These are phyloP conservation scores for Subacronicta megacephala DNA, from an alignment of 2,888 invertebrate species.

Conservation along the genomic window DNA sequence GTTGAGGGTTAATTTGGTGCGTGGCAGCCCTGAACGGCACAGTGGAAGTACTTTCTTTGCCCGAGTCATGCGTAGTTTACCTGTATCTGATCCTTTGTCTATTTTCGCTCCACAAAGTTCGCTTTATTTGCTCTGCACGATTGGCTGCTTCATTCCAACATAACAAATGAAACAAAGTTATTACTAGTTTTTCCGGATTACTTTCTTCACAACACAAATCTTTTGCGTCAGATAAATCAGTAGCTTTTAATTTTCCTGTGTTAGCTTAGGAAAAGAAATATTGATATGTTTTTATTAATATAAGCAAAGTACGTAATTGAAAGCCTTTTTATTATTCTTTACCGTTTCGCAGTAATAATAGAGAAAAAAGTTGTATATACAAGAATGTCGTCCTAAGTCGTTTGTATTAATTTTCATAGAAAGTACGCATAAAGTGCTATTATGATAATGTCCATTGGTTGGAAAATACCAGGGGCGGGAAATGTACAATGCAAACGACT, in stretches of 20 bases:
- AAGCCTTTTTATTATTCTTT: constrained; percentile 5
- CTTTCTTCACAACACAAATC: constrained; percentile 71
- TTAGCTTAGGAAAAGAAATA: constrained; percentile 17
- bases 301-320: constrained; percentile 1
- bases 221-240: constrained; percentile 45
- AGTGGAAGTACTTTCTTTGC: constrained; percentile 75
- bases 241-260: constrained; percentile 42
- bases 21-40: constrained; percentile 71
- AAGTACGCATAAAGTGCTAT: constrained; percentile 57
- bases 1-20: constrained; percentile 64
- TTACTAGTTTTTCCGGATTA: constrained; percentile 79
- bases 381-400: constrained; percentile 55
- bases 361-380: constrained; percentile 30
- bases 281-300: background rate
- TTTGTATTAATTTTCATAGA: constrained; percentile 64
- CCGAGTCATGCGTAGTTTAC: constrained; percentile 82
- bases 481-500: constrained; percentile 54
- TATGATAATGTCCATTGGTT: constrained; percentile 56
- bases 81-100: constrained; percentile 87
- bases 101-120: constrained; percentile 84
- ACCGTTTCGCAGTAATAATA: constrained; percentile 15
- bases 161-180: constrained; percentile 84
- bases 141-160: constrained; percentile 83
- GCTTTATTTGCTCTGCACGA: constrained; percentile 84
- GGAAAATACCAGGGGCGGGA: constrained; percentile 51